These are phyloP conservation scores for Xestia sexstrigata DNA, from an alignment of 2,888 invertebrate genomes.

Conservation along the genomic window DNA sequence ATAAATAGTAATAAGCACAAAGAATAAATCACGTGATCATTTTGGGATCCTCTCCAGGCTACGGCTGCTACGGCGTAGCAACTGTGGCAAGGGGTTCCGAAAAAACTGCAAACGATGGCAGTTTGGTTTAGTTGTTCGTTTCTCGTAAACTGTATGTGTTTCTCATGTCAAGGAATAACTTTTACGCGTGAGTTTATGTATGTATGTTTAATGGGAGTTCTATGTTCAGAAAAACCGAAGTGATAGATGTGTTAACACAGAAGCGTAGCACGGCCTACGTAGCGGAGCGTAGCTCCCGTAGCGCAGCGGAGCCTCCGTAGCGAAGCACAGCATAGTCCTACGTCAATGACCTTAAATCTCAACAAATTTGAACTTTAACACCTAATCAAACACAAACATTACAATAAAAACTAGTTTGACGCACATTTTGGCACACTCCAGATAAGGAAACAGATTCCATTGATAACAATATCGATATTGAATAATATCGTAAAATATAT, in stretches of 20 bases:
- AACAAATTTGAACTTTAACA: not conserved
- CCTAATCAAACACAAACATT: not conserved
- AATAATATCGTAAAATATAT: conserved; percentile 40
- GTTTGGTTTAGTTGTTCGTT: not conserved
- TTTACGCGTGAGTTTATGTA: not conserved
- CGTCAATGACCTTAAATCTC: not conserved
- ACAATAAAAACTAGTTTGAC: not conserved
- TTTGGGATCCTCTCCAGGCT: not conserved
- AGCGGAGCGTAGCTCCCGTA: not conserved
- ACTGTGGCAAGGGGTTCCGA: not conserved
- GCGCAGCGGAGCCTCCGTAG: not conserved
- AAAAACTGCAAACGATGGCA: not conserved
- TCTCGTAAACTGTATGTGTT: not conserved
- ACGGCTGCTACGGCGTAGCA: conserved; percentile 29
- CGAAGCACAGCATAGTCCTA: not conserved
- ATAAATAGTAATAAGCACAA: not conserved
- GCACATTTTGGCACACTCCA: not conserved
- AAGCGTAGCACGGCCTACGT: no score
- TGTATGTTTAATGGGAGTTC: not conserved
- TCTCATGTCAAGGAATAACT: not conserved
- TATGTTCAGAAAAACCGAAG: not conserved
- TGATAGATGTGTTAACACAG: not conserved
- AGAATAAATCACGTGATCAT: not conserved
- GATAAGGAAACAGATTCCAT: conserved; percentile 5
- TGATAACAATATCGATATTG: conserved; percentile 16